phyloP scores from a whole-genome alignment of 2,797 vertebrate species.

The Chelon labrosus region DNA sequence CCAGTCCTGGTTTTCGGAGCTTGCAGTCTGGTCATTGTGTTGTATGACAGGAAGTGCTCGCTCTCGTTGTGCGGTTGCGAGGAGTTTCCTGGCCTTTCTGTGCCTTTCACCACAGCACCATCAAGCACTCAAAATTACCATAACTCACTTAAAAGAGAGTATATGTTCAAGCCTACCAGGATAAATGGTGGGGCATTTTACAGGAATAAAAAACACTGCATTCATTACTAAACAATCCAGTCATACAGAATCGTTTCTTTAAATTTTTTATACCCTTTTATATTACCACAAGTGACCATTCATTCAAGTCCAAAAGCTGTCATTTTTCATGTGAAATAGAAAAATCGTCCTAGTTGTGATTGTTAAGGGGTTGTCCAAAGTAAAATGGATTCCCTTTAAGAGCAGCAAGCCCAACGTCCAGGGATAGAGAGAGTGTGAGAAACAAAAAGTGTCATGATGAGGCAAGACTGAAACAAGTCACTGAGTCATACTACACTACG shows the following conservation, averaged over 20 bases:
- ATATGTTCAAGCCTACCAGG: neutral
- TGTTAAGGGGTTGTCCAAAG: conserved; percentile 46
- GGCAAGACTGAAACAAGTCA: conserved; percentile 40
- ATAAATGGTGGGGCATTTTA: neutral
- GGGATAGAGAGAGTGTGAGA: neutral
- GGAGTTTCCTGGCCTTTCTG: conserved; percentile 74
- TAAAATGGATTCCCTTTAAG: neutral
- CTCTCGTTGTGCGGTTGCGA: conserved; percentile 23
- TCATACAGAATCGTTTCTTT: neutral
- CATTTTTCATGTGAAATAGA: conserved; percentile 19
- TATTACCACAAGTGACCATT: conserved; percentile 6
- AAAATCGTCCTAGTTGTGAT: conserved; percentile 18
- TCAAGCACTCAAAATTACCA: conserved; percentile 34
- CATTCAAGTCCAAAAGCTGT: neutral
- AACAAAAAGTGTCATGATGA: conserved; percentile 13
- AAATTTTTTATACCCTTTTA: neutral
- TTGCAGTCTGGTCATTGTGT: neutral
- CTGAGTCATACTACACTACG: conserved; percentile 48
- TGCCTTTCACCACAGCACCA: neutral
- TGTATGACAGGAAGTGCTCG: conserved; percentile 2
- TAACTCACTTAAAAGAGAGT: neutral
- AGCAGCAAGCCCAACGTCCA: neutral
- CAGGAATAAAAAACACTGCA: conserved; percentile 2
- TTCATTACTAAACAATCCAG: conserved; percentile 35
- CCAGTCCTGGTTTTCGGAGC: neutral